Base-by-base conservation (phyloP, 2,888 invertebrate genomes). In the Napeogenes sylphis region DNA sequence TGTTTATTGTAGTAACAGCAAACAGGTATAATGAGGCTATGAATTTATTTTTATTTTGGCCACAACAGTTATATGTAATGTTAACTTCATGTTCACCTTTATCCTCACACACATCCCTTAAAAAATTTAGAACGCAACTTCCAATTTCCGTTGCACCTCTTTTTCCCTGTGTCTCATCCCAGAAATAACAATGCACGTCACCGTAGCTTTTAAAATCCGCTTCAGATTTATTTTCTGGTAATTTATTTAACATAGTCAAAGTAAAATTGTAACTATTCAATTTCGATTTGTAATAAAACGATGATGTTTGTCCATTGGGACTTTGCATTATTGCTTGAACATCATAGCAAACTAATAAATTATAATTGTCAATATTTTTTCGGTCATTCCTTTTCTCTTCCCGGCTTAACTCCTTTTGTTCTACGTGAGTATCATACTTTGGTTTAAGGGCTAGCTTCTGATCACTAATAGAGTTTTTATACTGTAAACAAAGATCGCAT, bases 101-200 rank as follows among this genome's bases (percentile, higher is more conserved):
- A 21, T 21, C 21, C 21, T 21, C 21, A 21, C 21, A 21, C 21
- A 21, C 21, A 21, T 21, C 21, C 21, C 21, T 21, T 21, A 21
- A 21, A 21, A 21, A 3, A 59, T 62, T 21, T 63, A 64, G 30
- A 63, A 64, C 45, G 55, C 71, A 70, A 2, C 35, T 59, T 0
- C 70, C 70, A 4, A 73, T 71, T 64, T 71, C 72, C 12, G 57
- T 57, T 12, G 68, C 67, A 8, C 71, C 71, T 2, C 70, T 55
- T 46, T 69, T 72, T 51, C 61, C 72, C 33, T 72, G 64, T 4
- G 56, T 55, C 54, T 72, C 71, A 21, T 67, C 56, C 70, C 71
- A 71, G 63, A 73, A 70, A 58, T 60, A 71, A 46, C 68, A 72
- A 4, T 56, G 45, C 4, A 69, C 68, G 56, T 65, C 62, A 10